Evolutionary conservation across 2,888 invertebrate species (phyloP).

Genomic region (Troides aeacus): DNA sequence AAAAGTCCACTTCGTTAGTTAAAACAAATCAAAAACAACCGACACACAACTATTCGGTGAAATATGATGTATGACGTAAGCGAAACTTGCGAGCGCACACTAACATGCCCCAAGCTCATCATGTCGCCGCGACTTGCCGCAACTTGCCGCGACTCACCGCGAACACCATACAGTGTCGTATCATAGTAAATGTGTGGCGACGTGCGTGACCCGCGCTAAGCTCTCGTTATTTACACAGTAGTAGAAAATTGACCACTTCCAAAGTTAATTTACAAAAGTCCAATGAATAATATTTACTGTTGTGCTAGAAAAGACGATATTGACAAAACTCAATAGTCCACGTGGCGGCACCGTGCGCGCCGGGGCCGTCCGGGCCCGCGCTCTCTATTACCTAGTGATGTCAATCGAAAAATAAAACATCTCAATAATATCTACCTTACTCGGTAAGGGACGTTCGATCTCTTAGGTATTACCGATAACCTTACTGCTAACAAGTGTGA

Average conservation of each 20-base stretch:
- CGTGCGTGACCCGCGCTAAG: conserved; percentile 76
- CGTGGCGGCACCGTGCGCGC: conserved; percentile 28
- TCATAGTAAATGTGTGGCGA: conserved; percentile 67
- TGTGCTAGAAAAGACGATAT: conserved; percentile 72
- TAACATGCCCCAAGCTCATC: conserved; percentile 74
- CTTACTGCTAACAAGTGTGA: conserved; percentile 77
- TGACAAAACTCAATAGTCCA: conserved; percentile 52
- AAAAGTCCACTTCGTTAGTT: conserved; percentile 55
- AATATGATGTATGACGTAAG: conserved; percentile 65
- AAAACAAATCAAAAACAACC: conserved; percentile 72
- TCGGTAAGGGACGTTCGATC: conserved; percentile 80
- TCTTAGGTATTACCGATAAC: conserved; percentile 75
- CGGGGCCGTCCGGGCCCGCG: conserved; percentile 21
- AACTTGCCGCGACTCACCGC: conserved; percentile 47
- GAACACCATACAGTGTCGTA: conserved; percentile 51
- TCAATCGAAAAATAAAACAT: conserved; percentile 72
- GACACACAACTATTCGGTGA: conserved; percentile 72
- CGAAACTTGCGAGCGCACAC: conserved; percentile 71
- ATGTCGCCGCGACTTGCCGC: conserved; percentile 42
- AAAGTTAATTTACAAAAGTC: conserved; percentile 74
- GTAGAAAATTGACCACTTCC: conserved; percentile 78
- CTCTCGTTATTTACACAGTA: conserved; percentile 78
- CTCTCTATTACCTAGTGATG: conserved; percentile 53
- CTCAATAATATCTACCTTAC: conserved; percentile 77
- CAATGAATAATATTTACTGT: conserved; percentile 61